Conservation (phyloP, 2,113 vertebrate species). For the Passer domesticus region DNA sequence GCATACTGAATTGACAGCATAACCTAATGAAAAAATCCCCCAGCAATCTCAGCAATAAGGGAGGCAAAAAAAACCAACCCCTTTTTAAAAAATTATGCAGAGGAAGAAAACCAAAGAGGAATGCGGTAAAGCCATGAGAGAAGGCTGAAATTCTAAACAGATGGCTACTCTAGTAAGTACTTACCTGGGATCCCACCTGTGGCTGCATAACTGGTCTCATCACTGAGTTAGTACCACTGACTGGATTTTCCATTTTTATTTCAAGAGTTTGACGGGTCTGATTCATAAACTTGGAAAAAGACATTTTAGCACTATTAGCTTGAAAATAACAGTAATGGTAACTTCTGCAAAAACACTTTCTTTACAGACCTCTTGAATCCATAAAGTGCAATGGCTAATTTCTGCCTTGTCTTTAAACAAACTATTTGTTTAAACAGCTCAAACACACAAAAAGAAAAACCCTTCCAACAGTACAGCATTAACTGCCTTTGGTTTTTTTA, state of each 20-base stretch:
- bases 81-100: background rate
- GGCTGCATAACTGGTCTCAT: constrained; percentile 88
- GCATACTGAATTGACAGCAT: background rate
- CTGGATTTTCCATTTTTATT: constrained; percentile 88
- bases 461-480: background rate
- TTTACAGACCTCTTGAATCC: background rate
- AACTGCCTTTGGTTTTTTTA: background rate
- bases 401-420: background rate
- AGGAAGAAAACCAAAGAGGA: background rate
- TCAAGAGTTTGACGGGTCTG: constrained; percentile 87
- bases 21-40: background rate
- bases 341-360: background rate
- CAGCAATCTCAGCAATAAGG: background rate
- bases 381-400: background rate
- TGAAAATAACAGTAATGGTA: background rate
- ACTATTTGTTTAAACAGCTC: background rate
- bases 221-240: constrained; percentile 72
- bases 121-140: background rate
- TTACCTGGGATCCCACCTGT: constrained; percentile 80
- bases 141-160: background rate
- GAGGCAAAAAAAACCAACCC: accelerated
- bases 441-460: background rate
- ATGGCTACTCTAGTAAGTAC: background rate
- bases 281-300: constrained; percentile 87
- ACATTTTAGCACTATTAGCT: background rate